Conservation (phyloP, 2,797 vertebrate species). For the Stomatorhinus walkeri region DNA sequence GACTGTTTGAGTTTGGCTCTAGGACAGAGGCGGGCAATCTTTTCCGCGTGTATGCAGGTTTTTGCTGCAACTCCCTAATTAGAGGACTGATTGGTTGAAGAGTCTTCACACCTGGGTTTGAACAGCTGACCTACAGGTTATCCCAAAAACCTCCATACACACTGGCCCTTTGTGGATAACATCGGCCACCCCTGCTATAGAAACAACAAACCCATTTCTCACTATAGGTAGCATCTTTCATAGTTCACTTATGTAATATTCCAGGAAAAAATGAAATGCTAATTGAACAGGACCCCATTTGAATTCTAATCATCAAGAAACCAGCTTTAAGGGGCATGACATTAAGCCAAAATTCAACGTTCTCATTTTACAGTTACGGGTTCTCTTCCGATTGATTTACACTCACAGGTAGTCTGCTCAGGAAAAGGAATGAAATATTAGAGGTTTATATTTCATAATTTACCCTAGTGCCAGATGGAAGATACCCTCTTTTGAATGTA, state of each 20-base stretch:
- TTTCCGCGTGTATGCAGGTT: too few species aligned
- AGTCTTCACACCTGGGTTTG: background rate
- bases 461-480: background rate
- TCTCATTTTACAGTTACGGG: background rate
- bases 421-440: conserved; percentile 2
- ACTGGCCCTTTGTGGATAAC: background rate
- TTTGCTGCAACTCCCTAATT: too few species aligned
- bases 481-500: background rate
- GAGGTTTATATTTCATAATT: background rate
- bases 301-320: background rate
- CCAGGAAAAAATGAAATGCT: background rate
- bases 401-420: background rate
- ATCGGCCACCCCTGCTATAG: background rate
- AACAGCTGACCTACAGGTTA: background rate
- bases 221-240: background rate
- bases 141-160: background rate
- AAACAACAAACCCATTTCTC: background rate
- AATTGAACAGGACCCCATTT: background rate
- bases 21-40: background rate
- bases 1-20: background rate
- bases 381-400: background rate
- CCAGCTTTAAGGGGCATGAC: background rate
- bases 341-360: background rate
- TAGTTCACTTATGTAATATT: background rate
- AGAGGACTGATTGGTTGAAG: too few species aligned